Conservation (phyloP, 2,888 invertebrate genomes). For the Pantelozetes paolii region DNA sequence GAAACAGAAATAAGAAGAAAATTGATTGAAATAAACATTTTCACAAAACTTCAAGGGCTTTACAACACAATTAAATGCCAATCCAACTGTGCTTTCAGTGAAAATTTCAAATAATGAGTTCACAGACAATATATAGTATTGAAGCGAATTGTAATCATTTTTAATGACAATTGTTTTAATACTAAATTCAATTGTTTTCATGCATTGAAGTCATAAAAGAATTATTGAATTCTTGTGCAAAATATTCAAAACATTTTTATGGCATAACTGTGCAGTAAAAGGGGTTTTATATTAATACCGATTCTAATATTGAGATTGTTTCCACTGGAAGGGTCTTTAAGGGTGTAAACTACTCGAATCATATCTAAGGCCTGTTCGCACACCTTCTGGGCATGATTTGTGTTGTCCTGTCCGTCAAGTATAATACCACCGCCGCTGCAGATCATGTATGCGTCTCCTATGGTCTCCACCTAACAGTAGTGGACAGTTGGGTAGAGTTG, state of each 20-base stretch:
- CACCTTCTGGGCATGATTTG: constrained; percentile 83
- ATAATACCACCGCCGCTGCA: constrained; percentile 75
- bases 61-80: no score
- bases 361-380: constrained; percentile 95
- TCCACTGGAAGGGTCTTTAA: constrained; percentile 87
- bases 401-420: constrained; percentile 70
- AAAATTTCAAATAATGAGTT: no score
- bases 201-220: background rate
- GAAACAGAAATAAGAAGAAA: background rate
- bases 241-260: no score
- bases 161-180: background rate
- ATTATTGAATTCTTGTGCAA: background rate
- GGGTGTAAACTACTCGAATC: constrained; percentile 84
- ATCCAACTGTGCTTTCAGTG: no score
- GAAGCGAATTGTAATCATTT: background rate
- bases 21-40: background rate
- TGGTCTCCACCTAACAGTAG: constrained; percentile 76
- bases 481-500: background rate
- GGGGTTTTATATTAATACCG: constrained; percentile 48
- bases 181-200: background rate
- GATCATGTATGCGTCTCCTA: constrained; percentile 97
- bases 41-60: no score
- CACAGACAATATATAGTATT: no score
- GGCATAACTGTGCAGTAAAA: background rate
- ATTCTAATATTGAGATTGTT: constrained; percentile 53